Percentiles rank a stretch among this genome's conserved stretches.
These are phyloP conservation scores for Variabilichromis moorii DNA, from an alignment of 2,113 vertebrate genomes.

Conservation along the genomic window DNA sequence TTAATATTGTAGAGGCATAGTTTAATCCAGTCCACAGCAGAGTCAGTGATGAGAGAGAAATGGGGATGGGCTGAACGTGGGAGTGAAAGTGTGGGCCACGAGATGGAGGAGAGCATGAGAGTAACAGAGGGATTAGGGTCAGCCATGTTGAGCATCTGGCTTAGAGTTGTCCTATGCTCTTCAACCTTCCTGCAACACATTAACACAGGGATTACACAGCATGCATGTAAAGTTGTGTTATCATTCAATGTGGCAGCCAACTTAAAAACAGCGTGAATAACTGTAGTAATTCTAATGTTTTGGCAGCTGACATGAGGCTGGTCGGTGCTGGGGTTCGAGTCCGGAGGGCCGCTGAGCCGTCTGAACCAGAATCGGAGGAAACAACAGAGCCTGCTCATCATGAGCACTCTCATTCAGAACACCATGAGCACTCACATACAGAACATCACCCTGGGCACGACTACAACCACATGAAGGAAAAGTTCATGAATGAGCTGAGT, in stretches of 20 bases:
- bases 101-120: conserved; percentile 22
- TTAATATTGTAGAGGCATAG: conserved; percentile 41
- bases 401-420: conserved; percentile 24
- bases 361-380: conserved; percentile 57
- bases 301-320: conserved; percentile 56
- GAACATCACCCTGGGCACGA: conserved; percentile 56
- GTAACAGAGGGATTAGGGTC: conserved; percentile 68
- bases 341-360: conserved; percentile 51
- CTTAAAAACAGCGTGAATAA: neutral
- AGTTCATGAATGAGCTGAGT: conserved; percentile 73
- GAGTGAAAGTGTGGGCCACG: conserved; percentile 4
- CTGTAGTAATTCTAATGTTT: neutral
- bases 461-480: conserved; percentile 73
- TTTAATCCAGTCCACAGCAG: conserved; percentile 52
- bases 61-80: neutral
- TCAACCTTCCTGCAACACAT: conserved; percentile 6
- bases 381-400: conserved; percentile 34
- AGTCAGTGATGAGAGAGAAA: conserved; percentile 18
- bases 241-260: neutral
- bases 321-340: conserved; percentile 21
- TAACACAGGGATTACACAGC: conserved; percentile 45
- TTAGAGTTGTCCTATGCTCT: conserved; percentile 39
- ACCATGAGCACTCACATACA: conserved; percentile 24
- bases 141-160: conserved; percentile 68
- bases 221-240: conserved; percentile 2